Evolutionary conservation across 2,797 vertebrate genomes (phyloP).

Genomic region (Pantherophis alleghaniensis): DNA sequence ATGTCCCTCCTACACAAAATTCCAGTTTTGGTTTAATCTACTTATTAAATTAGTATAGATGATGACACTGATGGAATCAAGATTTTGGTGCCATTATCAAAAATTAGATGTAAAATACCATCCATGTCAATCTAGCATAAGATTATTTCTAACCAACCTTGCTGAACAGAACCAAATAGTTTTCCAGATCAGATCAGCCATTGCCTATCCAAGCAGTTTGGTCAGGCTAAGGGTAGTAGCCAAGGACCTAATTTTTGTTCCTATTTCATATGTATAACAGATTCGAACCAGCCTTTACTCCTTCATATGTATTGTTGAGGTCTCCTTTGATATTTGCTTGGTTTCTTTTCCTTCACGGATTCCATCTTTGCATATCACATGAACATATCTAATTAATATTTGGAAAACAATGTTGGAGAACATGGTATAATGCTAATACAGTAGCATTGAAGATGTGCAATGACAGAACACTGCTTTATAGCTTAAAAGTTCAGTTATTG

Average conservation of each 20-base stretch:
- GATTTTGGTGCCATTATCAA: background rate
- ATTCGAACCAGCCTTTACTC: background rate
- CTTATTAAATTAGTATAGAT: background rate
- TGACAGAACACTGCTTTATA: background rate
- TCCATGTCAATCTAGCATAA: background rate
- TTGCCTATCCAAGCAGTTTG: background rate
- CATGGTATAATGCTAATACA: background rate
- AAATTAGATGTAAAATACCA: background rate
- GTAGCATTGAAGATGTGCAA: background rate
- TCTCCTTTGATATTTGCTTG: background rate
- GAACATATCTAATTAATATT: background rate
- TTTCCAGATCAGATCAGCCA: background rate
- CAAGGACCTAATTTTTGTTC: background rate
- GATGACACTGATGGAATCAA: background rate
- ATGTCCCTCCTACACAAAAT: background rate
- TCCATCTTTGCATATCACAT: background rate
- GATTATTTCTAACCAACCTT: background rate
- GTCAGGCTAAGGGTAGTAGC: background rate
- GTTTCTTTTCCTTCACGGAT: background rate
- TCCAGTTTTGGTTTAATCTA: background rate
- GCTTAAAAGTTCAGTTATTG: background rate
- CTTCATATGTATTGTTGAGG: background rate
- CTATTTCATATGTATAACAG: background rate
- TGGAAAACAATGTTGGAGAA: background rate
- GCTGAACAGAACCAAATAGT: background rate